These are phyloP conservation scores for Dasyornis broadbenti DNA, from an alignment of 2,113 vertebrate genomes.

Conservation along the genomic window DNA sequence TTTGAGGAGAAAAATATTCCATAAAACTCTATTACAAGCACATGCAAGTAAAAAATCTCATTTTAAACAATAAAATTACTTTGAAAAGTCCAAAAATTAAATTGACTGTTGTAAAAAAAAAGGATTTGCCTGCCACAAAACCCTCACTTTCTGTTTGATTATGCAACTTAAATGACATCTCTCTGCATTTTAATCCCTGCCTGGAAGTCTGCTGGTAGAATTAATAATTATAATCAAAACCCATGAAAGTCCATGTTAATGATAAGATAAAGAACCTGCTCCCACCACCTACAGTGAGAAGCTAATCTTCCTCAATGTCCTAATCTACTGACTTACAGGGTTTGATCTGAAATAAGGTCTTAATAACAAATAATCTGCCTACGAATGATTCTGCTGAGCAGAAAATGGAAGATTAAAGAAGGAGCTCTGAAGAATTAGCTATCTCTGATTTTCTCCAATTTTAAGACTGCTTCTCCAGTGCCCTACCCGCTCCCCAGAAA, in stretches of 20 bases:
- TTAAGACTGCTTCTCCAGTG: not conserved
- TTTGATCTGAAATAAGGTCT: conserved; percentile 69
- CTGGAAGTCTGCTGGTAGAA: conserved; percentile 47
- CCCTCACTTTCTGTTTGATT: conserved; percentile 6
- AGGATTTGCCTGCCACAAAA: not conserved
- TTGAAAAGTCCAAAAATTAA: not conserved
- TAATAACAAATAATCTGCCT: conserved; percentile 73
- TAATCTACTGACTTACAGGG: conserved; percentile 69
- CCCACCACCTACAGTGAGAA: conserved; percentile 46
- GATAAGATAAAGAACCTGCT: conserved; percentile 71
- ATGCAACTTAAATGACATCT: conserved; percentile 9
- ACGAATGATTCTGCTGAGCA: conserved; percentile 58
- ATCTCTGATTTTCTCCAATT: not conserved
- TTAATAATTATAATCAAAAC: conserved; percentile 70
- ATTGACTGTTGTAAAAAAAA: not conserved
- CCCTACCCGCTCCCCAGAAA: not conserved
- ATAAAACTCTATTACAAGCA: not conserved
- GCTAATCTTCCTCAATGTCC: conserved; percentile 63
- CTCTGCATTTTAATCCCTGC: conserved; percentile 52
- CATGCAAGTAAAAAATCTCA: not conserved
- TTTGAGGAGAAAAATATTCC: not conserved
- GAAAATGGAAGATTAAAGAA: conserved; percentile 68
- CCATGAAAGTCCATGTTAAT: conserved; percentile 64
- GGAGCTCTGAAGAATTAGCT: conserved; percentile 7
- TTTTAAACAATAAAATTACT: not conserved